Evolutionary conservation across 2,888 invertebrate genomes (phyloP), one percentile per base, ranked within the genome.

Genomic region (Cabera pusaria): DNA sequence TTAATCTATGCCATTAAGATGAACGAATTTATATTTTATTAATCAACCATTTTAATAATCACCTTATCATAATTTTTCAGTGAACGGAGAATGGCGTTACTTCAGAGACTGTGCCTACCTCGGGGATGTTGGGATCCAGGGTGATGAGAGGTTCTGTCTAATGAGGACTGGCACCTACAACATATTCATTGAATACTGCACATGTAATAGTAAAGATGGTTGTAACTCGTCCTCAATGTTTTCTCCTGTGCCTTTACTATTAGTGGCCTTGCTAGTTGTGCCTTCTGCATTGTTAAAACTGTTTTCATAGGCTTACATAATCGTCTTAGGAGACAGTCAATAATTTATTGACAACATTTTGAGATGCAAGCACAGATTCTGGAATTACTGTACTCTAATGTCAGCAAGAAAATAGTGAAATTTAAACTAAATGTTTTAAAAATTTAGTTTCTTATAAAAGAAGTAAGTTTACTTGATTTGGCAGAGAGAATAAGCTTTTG

Each of bases 181-280:
- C 71, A 96, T 98, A 53, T 97, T 97, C 72, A 94, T 96, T 88
- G 97, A 98, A 77, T 97, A 95, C 63, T 98, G 97, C 71, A 97
- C 97, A 0, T 97, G 97, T 61, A 95, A 95, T 60, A 96, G 95
- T 63, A 97, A 97, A 78, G 97, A 97, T 72, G 97, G 97, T 0
- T 97, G 97, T 70, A 97, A 97, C 73, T 77, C 91, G 1, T 93
- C 93, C 0, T 72, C 84, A 0, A 48, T 76, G 5, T 68, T 82
- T 6, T 60, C 59, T 12, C 80, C 86, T 0, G 70, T 74, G 24
- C 74, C 78, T 1, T 19, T 75, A 7, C 18, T 43, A 5, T 8
- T 43, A 11, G 2, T 35, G 6, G 6, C 9, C 2, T 23, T 36
- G 10, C 10, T 27, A 5, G 7, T n/a, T 2, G 20, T 37, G 5